Evolutionary conservation across 2,888 invertebrate genomes (phyloP).

Genomic region (Coremacera marginata): DNA sequence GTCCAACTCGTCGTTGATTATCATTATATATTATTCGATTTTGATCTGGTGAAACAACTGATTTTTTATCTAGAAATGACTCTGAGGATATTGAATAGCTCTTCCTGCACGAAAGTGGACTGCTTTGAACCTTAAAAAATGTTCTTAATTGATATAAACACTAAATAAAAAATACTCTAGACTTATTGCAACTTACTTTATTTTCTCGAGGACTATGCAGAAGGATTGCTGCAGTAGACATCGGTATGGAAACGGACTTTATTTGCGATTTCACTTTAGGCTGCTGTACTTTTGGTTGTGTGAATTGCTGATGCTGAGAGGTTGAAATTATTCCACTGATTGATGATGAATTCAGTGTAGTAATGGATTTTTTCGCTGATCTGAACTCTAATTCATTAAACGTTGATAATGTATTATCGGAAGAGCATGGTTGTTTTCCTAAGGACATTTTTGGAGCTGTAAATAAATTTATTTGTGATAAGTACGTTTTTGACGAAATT

Average conservation of each 20-base stretch:
- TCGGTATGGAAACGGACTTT: conserved; percentile 66
- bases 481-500: too few species aligned
- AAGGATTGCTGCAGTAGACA: conserved; percentile 55
- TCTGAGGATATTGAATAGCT: conserved; percentile 65
- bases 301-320: conserved; percentile 71
- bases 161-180: background rate
- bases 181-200: conserved; percentile 49
- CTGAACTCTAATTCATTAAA: conserved; percentile 44
- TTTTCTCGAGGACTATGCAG: conserved; percentile 62
- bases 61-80: conserved; percentile 66
- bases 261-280: conserved; percentile 44
- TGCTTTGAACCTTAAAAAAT: conserved; percentile 58
- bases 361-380: conserved; percentile 36
- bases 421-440: conserved; percentile 56
- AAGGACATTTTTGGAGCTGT: conserved; percentile 43
- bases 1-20: conserved; percentile 84
- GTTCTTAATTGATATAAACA: conserved; percentile 52
- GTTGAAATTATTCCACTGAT: conserved; percentile 59
- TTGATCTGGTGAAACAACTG: conserved; percentile 75
- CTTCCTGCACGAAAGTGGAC: conserved; percentile 49
- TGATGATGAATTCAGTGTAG: conserved; percentile 14
- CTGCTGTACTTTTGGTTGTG: conserved; percentile 35
- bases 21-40: conserved; percentile 71
- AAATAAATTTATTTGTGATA: background rate
- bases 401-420: conserved; percentile 48